A percentile compares a stretch with the other conserved stretches of the same genome.
phyloP scores from a whole-genome alignment of 2,113 vertebrate species.

The Eonycteris spelaea region DNA sequence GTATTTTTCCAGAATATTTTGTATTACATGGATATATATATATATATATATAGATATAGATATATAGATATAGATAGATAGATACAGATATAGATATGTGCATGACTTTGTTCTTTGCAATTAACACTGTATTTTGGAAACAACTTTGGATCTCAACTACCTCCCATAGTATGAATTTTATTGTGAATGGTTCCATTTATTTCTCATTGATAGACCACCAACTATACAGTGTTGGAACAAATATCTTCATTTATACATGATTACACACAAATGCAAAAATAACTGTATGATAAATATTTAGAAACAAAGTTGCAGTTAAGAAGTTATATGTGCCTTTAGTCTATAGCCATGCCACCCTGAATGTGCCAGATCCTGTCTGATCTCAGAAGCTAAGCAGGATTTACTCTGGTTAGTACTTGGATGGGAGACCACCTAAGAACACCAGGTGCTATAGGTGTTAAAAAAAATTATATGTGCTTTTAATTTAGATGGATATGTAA shows the following conservation, averaged over 20 bases:
- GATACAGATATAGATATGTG: background rate
- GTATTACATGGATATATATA: background rate
- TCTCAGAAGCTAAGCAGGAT: too few relatives aligned
- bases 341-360: background rate
- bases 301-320: background rate
- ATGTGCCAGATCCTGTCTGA: too few relatives aligned
- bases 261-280: background rate
- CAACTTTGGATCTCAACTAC: background rate
- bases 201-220: background rate
- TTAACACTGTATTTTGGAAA: background rate
- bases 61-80: background rate
- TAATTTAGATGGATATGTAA: background rate
- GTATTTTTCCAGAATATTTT: background rate
- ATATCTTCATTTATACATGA: background rate
- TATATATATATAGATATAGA: background rate
- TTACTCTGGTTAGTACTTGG: too few relatives aligned
- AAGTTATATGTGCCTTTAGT: background rate
- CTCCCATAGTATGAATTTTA: background rate
- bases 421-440: too few relatives aligned
- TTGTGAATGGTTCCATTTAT: background rate
- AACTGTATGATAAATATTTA: background rate
- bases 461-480: background rate
- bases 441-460: too few relatives aligned
- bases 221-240: background rate
- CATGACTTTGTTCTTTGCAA: background rate